Conservation (phyloP, 2,797 vertebrate species). For the Eleutherodactylus coqui region DNA sequence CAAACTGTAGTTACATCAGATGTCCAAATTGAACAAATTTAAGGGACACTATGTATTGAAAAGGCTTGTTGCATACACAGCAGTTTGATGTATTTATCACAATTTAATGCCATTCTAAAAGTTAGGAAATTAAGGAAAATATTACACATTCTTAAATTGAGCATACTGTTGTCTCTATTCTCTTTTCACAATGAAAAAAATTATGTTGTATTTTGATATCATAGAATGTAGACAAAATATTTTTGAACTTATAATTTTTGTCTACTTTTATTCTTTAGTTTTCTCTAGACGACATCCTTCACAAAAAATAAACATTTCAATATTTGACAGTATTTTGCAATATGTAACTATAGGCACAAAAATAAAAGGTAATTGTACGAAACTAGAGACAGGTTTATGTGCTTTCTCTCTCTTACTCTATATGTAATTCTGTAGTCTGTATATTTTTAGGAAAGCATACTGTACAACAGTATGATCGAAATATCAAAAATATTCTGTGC, state of each 20-base stretch:
- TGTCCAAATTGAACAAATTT: neutral
- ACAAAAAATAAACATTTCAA: conserved; percentile 17
- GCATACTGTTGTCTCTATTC: neutral
- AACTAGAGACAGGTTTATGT: neutral
- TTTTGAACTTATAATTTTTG: neutral
- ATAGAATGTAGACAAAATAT: neutral
- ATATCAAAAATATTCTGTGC: conserved; percentile 38
- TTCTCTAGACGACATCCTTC: conserved; percentile 60
- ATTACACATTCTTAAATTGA: neutral
- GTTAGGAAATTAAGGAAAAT: neutral
- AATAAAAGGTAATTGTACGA: neutral
- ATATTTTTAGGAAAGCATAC: neutral
- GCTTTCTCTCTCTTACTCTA: neutral
- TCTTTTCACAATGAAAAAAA: too few relatives aligned
- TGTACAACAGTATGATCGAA: neutral
- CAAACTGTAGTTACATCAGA: too few relatives aligned
- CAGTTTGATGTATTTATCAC: neutral
- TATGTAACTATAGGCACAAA: neutral
- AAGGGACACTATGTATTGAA: neutral
- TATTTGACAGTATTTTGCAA: neutral
- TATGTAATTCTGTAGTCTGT: neutral
- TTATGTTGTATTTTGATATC: neutral
- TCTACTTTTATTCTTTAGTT: neutral
- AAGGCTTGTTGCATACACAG: neutral
- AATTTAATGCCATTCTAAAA: neutral